Evolutionary conservation across 2,113 vertebrate species (phyloP).

Genomic region (Ophiodon elongatus): DNA sequence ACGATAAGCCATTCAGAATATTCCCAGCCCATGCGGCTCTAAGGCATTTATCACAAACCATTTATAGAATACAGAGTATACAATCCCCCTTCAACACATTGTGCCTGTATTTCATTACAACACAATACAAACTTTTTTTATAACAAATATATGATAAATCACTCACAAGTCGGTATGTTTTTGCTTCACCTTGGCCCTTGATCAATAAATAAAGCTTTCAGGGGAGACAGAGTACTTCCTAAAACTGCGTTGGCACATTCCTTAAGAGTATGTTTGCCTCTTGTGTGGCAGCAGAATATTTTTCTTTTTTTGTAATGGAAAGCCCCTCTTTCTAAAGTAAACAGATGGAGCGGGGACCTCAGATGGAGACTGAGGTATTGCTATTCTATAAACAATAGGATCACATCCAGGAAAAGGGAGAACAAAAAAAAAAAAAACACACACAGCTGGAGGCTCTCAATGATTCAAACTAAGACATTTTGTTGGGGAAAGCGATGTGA

Average conservation of each 20-base stretch:
- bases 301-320: slow-evolving; percentile 24
- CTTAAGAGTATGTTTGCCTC: slow-evolving; percentile 47
- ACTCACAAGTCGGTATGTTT: neutral
- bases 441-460: slow-evolving; percentile 48
- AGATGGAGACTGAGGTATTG: slow-evolving; percentile 63
- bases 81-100: slow-evolving; percentile 10
- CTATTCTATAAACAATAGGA: slow-evolving; percentile 68
- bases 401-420: slow-evolving; percentile 20
- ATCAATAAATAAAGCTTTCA: slow-evolving; percentile 57
- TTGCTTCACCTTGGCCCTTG: slow-evolving; percentile 29
- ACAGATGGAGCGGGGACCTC: slow-evolving; percentile 60
- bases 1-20: slow-evolving; percentile 30
- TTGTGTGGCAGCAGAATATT: slow-evolving; percentile 24
- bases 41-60: neutral
- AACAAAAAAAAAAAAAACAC: slow-evolving; percentile 3
- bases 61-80: neutral
- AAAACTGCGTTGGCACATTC: slow-evolving; percentile 49
- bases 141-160: neutral
- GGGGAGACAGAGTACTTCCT: slow-evolving; percentile 32
- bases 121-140: neutral
- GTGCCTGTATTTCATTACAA: slow-evolving; percentile 3
- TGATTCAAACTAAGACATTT: slow-evolving; percentile 51
- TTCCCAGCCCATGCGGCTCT: neutral
- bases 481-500: slow-evolving; percentile 27
- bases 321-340: slow-evolving; percentile 39